These are phyloP conservation scores for Diuraphis noxia DNA, from an alignment of 1,140 invertebrate genomes.

Conservation along the genomic window DNA sequence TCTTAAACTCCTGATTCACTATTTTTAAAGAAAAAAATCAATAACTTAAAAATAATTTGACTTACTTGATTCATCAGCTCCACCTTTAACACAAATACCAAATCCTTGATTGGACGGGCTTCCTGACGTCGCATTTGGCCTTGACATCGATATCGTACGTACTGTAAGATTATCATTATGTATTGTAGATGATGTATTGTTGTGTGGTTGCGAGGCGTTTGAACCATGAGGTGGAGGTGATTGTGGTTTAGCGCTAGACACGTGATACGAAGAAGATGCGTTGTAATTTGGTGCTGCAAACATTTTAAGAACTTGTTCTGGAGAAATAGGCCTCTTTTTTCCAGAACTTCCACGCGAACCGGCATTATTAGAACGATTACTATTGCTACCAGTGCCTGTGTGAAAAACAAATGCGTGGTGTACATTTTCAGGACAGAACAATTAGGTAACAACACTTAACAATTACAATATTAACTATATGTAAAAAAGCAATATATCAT, in stretches of 20 bases:
- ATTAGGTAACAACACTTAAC: not conserved
- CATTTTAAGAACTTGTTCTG: conserved; percentile 59
- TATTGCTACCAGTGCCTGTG: conserved; percentile 24
- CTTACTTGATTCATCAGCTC: conserved; percentile 76
- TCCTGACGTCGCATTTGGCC: conserved; percentile 65
- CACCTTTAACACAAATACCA: conserved; percentile 86
- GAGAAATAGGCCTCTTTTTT: conserved; percentile 59
- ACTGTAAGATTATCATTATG: conserved; percentile 76
- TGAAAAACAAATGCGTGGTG: not conserved
- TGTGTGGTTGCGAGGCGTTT: conserved; percentile 60
- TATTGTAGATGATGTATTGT: conserved; percentile 66
- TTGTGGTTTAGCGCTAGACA: conserved; percentile 50
- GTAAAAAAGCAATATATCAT: not conserved
- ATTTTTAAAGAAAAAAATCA: not conserved
- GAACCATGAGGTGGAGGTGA: conserved; percentile 59
- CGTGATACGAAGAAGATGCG: conserved; percentile 26
- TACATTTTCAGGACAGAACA: not conserved
- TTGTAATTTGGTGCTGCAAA: conserved; percentile 50
- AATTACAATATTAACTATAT: not conserved
- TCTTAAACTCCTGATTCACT: not conserved
- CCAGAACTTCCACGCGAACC: conserved; percentile 34
- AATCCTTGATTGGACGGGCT: conserved; percentile 75
- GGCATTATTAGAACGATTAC: conserved; percentile 30
- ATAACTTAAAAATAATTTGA: not conserved
- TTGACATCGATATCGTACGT: conserved; percentile 79